Conservation (phyloP, 2,888 invertebrate species). For the Spodoptera littoralis region DNA sequence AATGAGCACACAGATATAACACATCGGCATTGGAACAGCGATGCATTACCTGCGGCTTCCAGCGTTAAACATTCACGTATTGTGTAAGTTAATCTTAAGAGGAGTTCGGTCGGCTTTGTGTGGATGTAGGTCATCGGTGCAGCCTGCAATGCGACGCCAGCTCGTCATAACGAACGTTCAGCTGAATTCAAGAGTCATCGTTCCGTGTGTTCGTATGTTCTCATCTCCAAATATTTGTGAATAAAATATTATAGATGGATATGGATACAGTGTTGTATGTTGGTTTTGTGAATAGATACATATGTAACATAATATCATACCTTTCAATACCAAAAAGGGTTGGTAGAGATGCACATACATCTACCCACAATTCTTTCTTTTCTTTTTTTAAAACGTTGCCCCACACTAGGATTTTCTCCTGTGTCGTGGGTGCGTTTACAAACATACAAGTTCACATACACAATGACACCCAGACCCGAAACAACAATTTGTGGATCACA, state of each 20-base stretch:
- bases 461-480: too few relatives aligned
- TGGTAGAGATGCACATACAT: too few relatives aligned
- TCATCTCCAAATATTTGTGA: constrained; percentile 51
- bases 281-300: too few relatives aligned
- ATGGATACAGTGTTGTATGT: too few relatives aligned
- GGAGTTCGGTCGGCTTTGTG: constrained; percentile 60
- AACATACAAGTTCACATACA: too few relatives aligned
- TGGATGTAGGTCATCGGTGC: constrained; percentile 82
- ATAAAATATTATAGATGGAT: constrained; percentile 37
- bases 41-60: constrained; percentile 35
- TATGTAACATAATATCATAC: too few relatives aligned
- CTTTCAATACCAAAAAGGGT: too few relatives aligned
- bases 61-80: constrained; percentile 44
- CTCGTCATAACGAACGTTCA: constrained; percentile 61
- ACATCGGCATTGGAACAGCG: constrained; percentile 15
- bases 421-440: too few relatives aligned
- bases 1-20: constrained; percentile 12
- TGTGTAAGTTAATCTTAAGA: constrained; percentile 52
- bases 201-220: constrained; percentile 41
- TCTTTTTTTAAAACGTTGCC: too few relatives aligned
- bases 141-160: constrained; percentile 80
- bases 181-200: constrained; percentile 58
- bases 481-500: too few relatives aligned
- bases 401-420: too few relatives aligned
- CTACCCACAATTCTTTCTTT: too few relatives aligned